These are phyloP conservation scores for Cyprinodon variegatus DNA, from an alignment of 2,113 vertebrate genomes.

Conservation along the genomic window DNA sequence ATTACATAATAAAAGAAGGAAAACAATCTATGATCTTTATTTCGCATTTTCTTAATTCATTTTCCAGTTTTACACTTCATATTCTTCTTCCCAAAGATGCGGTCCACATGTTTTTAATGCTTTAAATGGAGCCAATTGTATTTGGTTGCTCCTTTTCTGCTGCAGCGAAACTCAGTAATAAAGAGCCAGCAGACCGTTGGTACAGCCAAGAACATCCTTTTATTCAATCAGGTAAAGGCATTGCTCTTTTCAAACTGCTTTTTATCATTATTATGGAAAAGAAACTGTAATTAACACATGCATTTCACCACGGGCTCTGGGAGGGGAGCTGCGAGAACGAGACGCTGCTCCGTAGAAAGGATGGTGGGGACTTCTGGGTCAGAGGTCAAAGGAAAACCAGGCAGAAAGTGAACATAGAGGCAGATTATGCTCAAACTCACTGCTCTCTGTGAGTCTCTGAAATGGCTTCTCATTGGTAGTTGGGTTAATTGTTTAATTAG, in stretches of 20 bases:
- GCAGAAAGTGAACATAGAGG: constrained; percentile 11
- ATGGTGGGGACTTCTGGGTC: constrained; percentile 12
- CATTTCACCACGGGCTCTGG: constrained; percentile 86
- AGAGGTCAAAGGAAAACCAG: constrained; percentile 10
- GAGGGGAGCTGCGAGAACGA: constrained; percentile 64
- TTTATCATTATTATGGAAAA: constrained; percentile 86
- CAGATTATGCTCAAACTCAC: neutral
- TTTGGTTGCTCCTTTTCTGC: neutral
- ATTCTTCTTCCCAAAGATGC: no score
- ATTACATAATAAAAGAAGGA: no score
- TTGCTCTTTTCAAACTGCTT: constrained; percentile 85
- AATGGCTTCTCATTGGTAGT: constrained; percentile 74
- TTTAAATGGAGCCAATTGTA: neutral
- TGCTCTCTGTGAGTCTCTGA: constrained; percentile 31
- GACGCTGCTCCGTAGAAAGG: constrained; percentile 40
- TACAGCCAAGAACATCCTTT: constrained; percentile 91
- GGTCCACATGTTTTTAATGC: neutral
- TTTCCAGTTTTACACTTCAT: no score
- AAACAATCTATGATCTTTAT: no score
- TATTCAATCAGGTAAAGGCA: constrained; percentile 87
- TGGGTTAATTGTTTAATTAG: constrained; percentile 72
- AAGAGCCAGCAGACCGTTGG: constrained; percentile 23
- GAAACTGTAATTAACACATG: constrained; percentile 89
- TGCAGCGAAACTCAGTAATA: constrained; percentile 9
- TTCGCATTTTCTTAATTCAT: no score